A percentile compares a stretch with the other conserved stretches of the same genome.
phyloP scores from a whole-genome alignment of 2,888 invertebrate species.

The Encarsia formosa region DNA sequence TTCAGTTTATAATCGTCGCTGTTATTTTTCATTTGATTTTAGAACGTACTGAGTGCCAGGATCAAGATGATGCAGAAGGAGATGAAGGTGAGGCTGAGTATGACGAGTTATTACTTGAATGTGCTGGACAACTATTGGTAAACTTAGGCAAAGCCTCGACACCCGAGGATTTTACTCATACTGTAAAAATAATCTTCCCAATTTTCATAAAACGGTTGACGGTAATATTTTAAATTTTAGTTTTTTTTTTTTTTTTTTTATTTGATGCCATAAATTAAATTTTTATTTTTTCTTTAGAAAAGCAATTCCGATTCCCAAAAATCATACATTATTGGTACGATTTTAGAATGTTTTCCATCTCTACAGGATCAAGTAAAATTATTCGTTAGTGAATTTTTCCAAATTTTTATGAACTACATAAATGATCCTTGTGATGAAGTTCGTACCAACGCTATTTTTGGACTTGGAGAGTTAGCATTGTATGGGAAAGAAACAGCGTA shows the following conservation, averaged over 20 bases:
- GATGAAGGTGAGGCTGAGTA: constrained; percentile 67
- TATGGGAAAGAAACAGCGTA: constrained; percentile 63
- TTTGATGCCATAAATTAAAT: background rate
- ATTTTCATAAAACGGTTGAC: constrained; percentile 65
- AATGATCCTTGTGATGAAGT: constrained; percentile 66
- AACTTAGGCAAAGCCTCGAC: constrained; percentile 63
- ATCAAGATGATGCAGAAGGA: constrained; percentile 53
- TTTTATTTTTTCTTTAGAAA: constrained; percentile 8
- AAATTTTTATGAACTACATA: constrained; percentile 60
- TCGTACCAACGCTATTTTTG: constrained; percentile 73
- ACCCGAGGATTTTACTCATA: constrained; percentile 63
- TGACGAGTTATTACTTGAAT: constrained; percentile 69
- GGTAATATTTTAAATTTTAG: constrained; percentile 38
- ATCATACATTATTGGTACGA: constrained; percentile 68
- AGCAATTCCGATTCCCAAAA: constrained; percentile 58
- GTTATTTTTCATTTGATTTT: constrained; percentile 1
- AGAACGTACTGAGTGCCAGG: constrained; percentile 53
- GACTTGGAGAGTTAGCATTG: constrained; percentile 68
- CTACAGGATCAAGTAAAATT: constrained; percentile 56
- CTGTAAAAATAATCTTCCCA: constrained; percentile 63
- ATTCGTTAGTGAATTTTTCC: constrained; percentile 61
- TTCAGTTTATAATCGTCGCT: background rate
- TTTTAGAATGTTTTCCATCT: constrained; percentile 69
- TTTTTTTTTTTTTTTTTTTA: too few relatives aligned
- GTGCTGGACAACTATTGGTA: constrained; percentile 71